Evolutionary conservation across 2,797 vertebrate genomes (phyloP), one percentile per base, ranked within the genome.

Genomic region (Saxicola maurus): DNA sequence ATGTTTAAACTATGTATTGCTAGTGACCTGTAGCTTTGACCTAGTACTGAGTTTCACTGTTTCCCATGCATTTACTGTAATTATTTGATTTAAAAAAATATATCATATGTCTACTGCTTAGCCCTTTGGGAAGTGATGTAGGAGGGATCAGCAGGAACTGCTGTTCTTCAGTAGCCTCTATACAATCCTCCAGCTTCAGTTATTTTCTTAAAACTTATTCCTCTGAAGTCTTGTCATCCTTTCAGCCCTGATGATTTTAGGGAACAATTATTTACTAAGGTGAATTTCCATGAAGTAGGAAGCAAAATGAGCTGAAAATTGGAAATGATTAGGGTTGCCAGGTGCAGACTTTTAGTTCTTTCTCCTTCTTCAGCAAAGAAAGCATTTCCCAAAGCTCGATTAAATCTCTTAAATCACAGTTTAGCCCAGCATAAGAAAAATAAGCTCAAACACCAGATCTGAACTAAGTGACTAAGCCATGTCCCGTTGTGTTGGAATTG

Each of bases 51-150:
- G 75, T 94, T 93, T 82, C 90, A 43, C 65, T 43, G 48, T 94
- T 94, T 96, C 88, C 90, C 94, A 87, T 94, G 88, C 91, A 90
- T 91, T 94, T 95, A 94, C 83, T 90, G 73, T 93, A 94, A 93
- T 93, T 90, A 93, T 91, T 93, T 91, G 65, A 91, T 95, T 93
- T 91, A 51, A 87, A 85, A 93, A 94, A 87, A 94, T 94, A 86
- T 88, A 94, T 96, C 68, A 5, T 91, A 37, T 96, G 76, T 93
- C 93, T 90, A 2, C 78, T 88, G 61, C 88, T 64, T 60, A 82
- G 86, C 81, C 92, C 83, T 69, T 69, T 73, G 95, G 91, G 91
- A 91, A 25, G 62, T 76, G 56, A 55, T 6, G 20, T 87, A 89
- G 90, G 84, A 90, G 90, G 84, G 83, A 89, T 87, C 91, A 92